Conservation (phyloP, 2,113 vertebrate species). For the Salvelinus namaycush region DNA sequence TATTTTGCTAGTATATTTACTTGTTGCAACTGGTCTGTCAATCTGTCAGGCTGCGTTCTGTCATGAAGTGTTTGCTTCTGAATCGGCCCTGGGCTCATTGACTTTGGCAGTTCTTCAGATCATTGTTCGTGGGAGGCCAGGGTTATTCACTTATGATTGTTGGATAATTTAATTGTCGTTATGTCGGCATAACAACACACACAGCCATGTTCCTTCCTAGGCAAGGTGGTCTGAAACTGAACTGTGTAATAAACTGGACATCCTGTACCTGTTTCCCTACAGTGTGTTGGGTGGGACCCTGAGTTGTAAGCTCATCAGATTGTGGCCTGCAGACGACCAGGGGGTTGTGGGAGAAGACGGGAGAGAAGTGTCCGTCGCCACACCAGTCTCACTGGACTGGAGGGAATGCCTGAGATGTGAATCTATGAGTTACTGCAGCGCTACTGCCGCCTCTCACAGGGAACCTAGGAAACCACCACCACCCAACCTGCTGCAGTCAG, state of each 20-base stretch:
- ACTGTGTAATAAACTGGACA: not conserved
- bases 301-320: slow-evolving; percentile 34
- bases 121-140: too few relatives aligned
- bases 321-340: slow-evolving; percentile 58
- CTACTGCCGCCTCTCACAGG: slow-evolving; percentile 74
- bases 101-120: too few relatives aligned
- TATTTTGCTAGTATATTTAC: too few relatives aligned
- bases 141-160: too few relatives aligned
- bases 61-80: too few relatives aligned
- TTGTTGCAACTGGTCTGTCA: too few relatives aligned
- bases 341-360: too few relatives aligned
- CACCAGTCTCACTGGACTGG: slow-evolving; percentile 10
- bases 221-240: not conserved
- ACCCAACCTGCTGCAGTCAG: slow-evolving; percentile 67
- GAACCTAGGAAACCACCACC: slow-evolving; percentile 68
- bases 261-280: slow-evolving; percentile 3
- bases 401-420: slow-evolving; percentile 71
- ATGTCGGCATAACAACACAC: too few relatives aligned
- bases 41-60: too few relatives aligned
- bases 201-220: too few relatives aligned
- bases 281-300: slow-evolving; percentile 40
- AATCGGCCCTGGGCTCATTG: too few relatives aligned
- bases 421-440: slow-evolving; percentile 74
- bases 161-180: too few relatives aligned
- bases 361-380: not conserved